Conservation (phyloP, 1,140 invertebrate species). For the Drosophila kepulauana region DNA sequence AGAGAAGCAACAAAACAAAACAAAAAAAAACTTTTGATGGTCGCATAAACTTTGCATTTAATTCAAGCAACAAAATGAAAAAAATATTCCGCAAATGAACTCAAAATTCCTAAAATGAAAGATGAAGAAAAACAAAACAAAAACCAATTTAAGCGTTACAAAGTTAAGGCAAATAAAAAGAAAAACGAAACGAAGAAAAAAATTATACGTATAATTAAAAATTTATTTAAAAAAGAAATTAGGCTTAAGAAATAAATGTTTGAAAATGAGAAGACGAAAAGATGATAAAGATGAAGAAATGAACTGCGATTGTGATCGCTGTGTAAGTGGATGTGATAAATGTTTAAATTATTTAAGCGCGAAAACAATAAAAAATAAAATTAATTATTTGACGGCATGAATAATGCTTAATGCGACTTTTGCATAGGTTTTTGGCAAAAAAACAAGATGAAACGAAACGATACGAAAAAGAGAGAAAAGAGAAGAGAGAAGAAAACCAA, state of each 20-base stretch:
- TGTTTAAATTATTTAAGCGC: constrained; percentile 83
- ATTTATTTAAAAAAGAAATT: constrained; percentile 36
- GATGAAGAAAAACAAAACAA: constrained; percentile 27
- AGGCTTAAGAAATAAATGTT: constrained; percentile 38
- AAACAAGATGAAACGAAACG: not conserved
- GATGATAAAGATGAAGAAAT: constrained; percentile 11
- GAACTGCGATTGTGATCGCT: constrained; percentile 78
- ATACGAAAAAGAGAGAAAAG: not conserved
- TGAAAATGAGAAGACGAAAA: constrained; percentile 18
- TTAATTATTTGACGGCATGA: constrained; percentile 62
- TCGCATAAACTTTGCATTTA: constrained; percentile 34
- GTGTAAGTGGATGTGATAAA: constrained; percentile 85
- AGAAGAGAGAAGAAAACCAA: constrained; percentile 40
- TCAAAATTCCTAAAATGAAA: constrained; percentile 72
- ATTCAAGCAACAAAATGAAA: constrained; percentile 37
- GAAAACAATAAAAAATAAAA: constrained; percentile 70
- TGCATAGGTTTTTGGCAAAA: constrained; percentile 69
- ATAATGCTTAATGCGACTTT: constrained; percentile 71
- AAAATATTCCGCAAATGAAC: constrained; percentile 74
- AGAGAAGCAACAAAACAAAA: constrained; percentile 7
- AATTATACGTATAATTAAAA: constrained; percentile 56
- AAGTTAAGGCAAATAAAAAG: constrained; percentile 50
- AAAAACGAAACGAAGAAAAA: constrained; percentile 23
- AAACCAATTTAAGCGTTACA: constrained; percentile 58
- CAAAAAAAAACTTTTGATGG: constrained; percentile 24